A percentile compares a stretch with the other conserved stretches of the same genome.
Conservation (phyloP, 1,140 invertebrate genomes). For the Bombus superbus region DNA sequence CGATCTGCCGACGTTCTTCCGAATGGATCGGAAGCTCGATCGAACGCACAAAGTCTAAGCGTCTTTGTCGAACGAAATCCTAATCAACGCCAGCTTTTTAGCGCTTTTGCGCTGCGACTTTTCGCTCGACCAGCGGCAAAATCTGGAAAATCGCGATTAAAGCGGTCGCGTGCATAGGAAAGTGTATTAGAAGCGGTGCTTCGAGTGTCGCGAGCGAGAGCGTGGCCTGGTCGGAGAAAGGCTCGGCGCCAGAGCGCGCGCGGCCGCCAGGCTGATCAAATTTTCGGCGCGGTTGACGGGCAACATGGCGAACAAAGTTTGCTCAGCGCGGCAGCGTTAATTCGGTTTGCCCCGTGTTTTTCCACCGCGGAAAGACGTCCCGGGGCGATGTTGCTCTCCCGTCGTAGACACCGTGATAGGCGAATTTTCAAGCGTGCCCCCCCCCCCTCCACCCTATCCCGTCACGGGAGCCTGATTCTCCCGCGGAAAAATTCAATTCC, state of each 20-base stretch:
- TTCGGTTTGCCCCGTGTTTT: conserved; percentile 34
- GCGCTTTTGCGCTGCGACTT: no score
- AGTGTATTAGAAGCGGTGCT: no score
- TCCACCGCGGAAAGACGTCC: conserved; percentile 26
- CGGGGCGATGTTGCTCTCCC: conserved; percentile 17
- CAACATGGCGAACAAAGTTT: conserved; percentile 40
- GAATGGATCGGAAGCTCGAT: no score
- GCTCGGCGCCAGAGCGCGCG: not conserved
- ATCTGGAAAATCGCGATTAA: no score
- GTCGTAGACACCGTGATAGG: conserved; percentile 28
- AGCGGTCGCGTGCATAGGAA: no score
- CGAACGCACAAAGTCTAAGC: no score
- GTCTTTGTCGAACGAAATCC: no score
- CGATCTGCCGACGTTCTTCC: no score
- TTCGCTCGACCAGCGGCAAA: no score
- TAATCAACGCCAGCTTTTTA: no score
- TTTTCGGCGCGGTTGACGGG: conserved; percentile 27
- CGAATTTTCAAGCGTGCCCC: conserved; percentile 33
- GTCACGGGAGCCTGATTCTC: not conserved
- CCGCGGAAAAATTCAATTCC: conserved; percentile 19
- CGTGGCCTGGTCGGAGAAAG: not conserved
- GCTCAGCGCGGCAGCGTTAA: conserved; percentile 14
- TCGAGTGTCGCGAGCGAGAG: no score
- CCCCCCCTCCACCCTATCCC: not conserved
- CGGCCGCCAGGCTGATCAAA: conserved; percentile 5